These are phyloP conservation scores for Raja brachyura DNA, from an alignment of 2,113 vertebrate genomes.

Conservation along the genomic window DNA sequence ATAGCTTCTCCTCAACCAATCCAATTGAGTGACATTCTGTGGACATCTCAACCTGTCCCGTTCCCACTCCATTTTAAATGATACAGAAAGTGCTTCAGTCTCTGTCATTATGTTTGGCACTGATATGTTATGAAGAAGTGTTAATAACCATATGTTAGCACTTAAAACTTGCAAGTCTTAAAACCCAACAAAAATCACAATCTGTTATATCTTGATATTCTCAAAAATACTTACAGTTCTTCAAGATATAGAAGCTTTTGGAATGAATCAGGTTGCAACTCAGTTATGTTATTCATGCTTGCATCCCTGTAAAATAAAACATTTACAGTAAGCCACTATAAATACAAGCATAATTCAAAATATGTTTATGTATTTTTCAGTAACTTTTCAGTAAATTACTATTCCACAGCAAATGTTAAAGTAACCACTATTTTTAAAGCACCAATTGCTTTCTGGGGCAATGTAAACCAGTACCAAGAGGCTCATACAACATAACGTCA, in stretches of 20 bases:
- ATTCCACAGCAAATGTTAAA: not conserved
- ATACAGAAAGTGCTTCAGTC: not conserved
- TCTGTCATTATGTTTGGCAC: not conserved
- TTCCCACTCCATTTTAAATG: not conserved
- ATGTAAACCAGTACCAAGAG: not conserved
- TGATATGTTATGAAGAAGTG: not conserved
- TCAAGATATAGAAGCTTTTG: conserved; percentile 88
- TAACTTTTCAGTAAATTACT: not conserved
- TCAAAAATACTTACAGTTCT: conserved; percentile 80
- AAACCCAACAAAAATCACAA: conserved; percentile 48
- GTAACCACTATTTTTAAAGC: not conserved
- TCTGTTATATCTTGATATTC: conserved; percentile 41
- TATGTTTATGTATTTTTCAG: not conserved
- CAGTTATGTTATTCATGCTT: conserved; percentile 98
- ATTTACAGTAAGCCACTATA: not conserved
- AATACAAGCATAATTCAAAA: not conserved
- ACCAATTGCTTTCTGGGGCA: not conserved
- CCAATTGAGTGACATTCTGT: not conserved
- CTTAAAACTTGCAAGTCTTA: not conserved
- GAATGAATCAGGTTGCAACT: conserved; percentile 84
- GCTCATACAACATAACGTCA: not conserved
- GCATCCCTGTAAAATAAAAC: conserved; percentile 71
- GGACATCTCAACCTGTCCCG: not conserved
- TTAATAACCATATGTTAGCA: not conserved
- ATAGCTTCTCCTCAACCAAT: not conserved